phyloP scores from a whole-genome alignment of 92 coral and sea anemone genomes.

The Diadumene lineata region DNA sequence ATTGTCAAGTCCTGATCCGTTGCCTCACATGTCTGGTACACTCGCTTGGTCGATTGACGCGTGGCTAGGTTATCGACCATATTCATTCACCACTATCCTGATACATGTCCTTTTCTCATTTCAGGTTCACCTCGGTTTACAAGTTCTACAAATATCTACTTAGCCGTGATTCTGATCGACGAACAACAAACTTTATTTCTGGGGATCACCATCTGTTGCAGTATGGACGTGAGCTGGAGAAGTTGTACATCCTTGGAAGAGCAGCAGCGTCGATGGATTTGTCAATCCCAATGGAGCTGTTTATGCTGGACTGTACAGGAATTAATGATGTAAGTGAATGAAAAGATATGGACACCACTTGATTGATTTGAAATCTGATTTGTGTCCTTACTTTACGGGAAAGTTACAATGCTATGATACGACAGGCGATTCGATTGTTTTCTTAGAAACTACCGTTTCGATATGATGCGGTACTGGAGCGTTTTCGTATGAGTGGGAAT shows the following conservation, averaged over 20 bases:
- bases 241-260: slow-evolving; percentile 67
- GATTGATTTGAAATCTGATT: too few species aligned
- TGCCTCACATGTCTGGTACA: too few species aligned
- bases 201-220: slow-evolving; percentile 73
- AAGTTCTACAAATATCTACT: slow-evolving; percentile 70
- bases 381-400: too few species aligned
- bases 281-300: slow-evolving; percentile 88
- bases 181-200: slow-evolving; percentile 66
- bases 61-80: too few species aligned
- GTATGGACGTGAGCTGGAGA: slow-evolving; percentile 80
- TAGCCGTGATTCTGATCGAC: slow-evolving; percentile 65
- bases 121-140: slow-evolving; percentile 82
- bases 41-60: too few species aligned
- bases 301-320: slow-evolving; percentile 77
- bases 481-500: too few species aligned
- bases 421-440: too few species aligned
- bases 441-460: too few species aligned
- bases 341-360: not conserved
- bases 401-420: too few species aligned
- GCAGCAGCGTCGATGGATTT: slow-evolving; percentile 85
- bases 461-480: too few species aligned
- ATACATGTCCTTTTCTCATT: not conserved
- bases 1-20: too few species aligned
- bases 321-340: slow-evolving; percentile 71
- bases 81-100: too few species aligned